Percentiles rank a stretch among this genome's conserved stretches.
phyloP scores from a whole-genome alignment of 1,140 invertebrate genomes.

The Phthorimaea operculella region DNA sequence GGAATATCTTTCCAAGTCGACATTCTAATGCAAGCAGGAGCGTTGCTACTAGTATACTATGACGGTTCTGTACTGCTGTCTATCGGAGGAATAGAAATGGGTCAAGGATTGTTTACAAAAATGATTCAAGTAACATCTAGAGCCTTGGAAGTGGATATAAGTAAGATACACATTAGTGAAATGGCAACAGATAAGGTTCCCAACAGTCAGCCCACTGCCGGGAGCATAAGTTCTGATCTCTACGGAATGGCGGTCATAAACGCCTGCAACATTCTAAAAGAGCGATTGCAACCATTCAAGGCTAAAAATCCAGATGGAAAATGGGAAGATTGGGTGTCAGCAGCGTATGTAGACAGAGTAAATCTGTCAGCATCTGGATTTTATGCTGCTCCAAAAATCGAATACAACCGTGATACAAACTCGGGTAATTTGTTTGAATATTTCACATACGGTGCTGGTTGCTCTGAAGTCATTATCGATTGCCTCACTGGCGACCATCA shows the following conservation, averaged over 20 bases:
- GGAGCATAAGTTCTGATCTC: constrained; percentile 74
- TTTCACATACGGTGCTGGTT: constrained; percentile 68
- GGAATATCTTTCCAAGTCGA: constrained; percentile 54
- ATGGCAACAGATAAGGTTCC: constrained; percentile 76
- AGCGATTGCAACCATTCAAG: constrained; percentile 69
- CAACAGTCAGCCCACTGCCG: constrained; percentile 76
- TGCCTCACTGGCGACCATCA: constrained; percentile 71
- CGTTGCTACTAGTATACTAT: constrained; percentile 71
- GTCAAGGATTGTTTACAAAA: constrained; percentile 77
- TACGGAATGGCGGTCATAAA: constrained; percentile 76
- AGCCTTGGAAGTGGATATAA: constrained; percentile 67
- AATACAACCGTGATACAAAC: constrained; percentile 62
- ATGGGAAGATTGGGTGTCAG: constrained; percentile 73
- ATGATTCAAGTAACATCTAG: constrained; percentile 69
- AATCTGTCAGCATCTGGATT: constrained; percentile 73
- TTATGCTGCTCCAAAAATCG: constrained; percentile 64
- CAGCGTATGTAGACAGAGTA: constrained; percentile 71
- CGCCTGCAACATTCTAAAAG: constrained; percentile 70
- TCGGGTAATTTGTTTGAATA: constrained; percentile 65
- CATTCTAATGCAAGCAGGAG: constrained; percentile 53
- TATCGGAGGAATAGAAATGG: constrained; percentile 78
- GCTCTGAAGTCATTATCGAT: constrained; percentile 70
- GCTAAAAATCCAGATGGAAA: constrained; percentile 65
- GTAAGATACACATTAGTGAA: constrained; percentile 74
- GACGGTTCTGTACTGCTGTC: constrained; percentile 72